Base-by-base conservation (phyloP, 1,140 invertebrate genomes). In the Diorhabda carinulata region DNA sequence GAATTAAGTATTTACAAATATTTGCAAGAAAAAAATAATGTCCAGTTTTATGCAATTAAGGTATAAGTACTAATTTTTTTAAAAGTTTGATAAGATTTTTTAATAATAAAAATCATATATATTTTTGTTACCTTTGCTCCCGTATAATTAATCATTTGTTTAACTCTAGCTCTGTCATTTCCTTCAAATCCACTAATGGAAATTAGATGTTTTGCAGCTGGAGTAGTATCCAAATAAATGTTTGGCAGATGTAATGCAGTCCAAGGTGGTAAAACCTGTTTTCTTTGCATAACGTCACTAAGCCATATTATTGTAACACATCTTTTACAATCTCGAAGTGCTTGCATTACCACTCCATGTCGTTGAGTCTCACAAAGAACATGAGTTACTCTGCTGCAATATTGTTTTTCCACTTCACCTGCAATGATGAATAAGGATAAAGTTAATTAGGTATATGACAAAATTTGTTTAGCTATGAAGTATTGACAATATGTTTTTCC, bases 301-400 rank as follows among this genome's bases (percentile, higher is more conserved):
- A 99, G 82, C 97, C 97, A 99, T 82, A 93, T 93, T 6, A 95
- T 90, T 4, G 95, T 97, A 4, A 98, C 93, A 78, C 96, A 93
- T 61, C 80, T 68, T 74, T 81, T 80, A 61, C 70, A 76, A 61
- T 86, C 85, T 7, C 85, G 77, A 5, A 83, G 73, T 71, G 90
- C 89, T 79, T 94, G 91, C 84, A 94, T 92, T 9, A 95, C 94
- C 40, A 93, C 88, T 44, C 93, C 92, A 78, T 94, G 92, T 45
- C 91, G 88, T 82, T 97, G 95, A 7, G 92, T 94, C 73, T 94
- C 89, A 78, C 95, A 95, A 6, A 98, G 82, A 10, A 98, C 89
- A 82, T 98, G 97, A 0, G 96, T 98, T 8, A 96, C 91, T 44
- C 92, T 85, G 4, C 88, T 85, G 75, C 90, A 91, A 81, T 98